Percentiles rank a stretch among this genome's conserved stretches.
Conservation (phyloP, 2,888 invertebrate genomes). For the Artemia sp. region DNA sequence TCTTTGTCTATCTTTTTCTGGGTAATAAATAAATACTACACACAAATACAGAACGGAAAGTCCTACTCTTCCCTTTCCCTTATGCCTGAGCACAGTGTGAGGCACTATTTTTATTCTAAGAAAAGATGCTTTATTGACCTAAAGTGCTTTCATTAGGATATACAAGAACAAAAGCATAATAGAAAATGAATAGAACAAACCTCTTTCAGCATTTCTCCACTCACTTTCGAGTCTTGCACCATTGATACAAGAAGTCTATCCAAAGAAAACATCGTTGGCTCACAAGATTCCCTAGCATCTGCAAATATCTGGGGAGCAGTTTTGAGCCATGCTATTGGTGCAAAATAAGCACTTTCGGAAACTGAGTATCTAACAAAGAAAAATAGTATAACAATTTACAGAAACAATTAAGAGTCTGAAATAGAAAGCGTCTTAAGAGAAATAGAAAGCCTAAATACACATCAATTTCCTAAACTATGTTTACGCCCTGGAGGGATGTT, state of each 20-base stretch:
- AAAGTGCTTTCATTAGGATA: no score
- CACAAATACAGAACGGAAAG: no score
- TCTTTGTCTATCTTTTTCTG: no score
- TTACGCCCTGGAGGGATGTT: background rate
- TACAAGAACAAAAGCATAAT: no score
- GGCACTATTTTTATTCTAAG: no score
- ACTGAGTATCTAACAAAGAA: constrained; percentile 43
- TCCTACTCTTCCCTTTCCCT: no score
- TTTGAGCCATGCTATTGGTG: constrained; percentile 58
- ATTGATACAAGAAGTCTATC: constrained; percentile 4
- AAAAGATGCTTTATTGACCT: no score
- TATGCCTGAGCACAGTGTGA: no score
- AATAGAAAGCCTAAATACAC: no score
- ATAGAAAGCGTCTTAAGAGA: no score
- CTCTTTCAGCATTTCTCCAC: background rate
- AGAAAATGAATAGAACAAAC: background rate
- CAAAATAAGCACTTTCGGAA: constrained; percentile 83
- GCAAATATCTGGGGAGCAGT: constrained; percentile 34
- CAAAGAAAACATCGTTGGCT: background rate
- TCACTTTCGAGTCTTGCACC: background rate
- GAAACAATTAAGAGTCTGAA: no score
- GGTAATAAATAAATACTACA: no score
- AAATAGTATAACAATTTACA: background rate
- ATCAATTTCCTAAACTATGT: background rate
- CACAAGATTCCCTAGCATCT: constrained; percentile 11